These are phyloP conservation scores for Eurytoma californica DNA, from an alignment of 2,888 invertebrate species.

Conservation along the genomic window DNA sequence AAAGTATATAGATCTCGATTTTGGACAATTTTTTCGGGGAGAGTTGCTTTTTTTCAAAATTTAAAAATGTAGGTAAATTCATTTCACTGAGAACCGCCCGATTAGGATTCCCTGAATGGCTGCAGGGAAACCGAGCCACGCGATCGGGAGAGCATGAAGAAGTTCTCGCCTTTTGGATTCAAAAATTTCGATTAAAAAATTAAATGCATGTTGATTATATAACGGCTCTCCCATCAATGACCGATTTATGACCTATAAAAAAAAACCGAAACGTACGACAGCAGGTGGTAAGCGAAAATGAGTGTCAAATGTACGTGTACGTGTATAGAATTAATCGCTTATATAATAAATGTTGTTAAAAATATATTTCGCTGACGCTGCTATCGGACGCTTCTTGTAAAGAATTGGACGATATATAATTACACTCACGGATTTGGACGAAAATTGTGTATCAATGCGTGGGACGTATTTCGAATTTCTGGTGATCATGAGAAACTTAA, in stretches of 20 bases:
- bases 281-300: conserved; percentile 55
- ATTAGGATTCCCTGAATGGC: conserved; percentile 80
- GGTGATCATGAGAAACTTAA: conserved; percentile 55
- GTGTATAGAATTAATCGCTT: conserved; percentile 3
- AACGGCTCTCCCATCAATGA: conserved; percentile 21
- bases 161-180: conserved; percentile 60
- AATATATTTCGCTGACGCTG: conserved; percentile 33
- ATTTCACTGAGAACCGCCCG: conserved; percentile 73
- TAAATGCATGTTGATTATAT: background rate
- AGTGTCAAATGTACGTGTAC: conserved; percentile 36
- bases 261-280: conserved; percentile 49
- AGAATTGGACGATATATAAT: conserved; percentile 5
- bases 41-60: conserved; percentile 47
- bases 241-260: conserved; percentile 28
- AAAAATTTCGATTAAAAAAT: conserved; percentile 8
- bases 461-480: conserved; percentile 41
- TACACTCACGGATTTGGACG: conserved; percentile 22
- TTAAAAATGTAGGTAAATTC: conserved; percentile 28
- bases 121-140: conserved; percentile 78
- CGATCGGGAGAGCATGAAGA: conserved; percentile 73
- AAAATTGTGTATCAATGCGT: conserved; percentile 6
- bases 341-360: conserved; percentile 3
- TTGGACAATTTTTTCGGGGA: conserved; percentile 32
- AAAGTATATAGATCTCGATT: conserved; percentile 19
- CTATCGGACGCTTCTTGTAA: conserved; percentile 24